Base-by-base conservation (phyloP, 2,888 invertebrate genomes). In the Vandiemenella viatica region DNA sequence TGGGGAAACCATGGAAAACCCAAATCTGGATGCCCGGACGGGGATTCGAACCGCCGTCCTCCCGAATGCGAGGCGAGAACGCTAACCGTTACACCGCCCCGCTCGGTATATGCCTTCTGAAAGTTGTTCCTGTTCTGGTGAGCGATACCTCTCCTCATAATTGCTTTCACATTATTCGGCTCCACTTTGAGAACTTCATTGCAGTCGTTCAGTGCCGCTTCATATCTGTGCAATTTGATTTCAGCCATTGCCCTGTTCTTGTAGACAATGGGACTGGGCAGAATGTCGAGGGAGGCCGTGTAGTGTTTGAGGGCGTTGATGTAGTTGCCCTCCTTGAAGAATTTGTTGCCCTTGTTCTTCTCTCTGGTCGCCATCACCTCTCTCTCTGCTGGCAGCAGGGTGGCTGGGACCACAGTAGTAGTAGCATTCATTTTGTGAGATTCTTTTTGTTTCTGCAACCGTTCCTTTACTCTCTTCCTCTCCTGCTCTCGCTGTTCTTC, bases 311-410 rank as follows among this genome's bases (percentile, higher is more conserved):
- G 60, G 0, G 85, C 83, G 54, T 76, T 74, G 4, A 72, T 67
- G 57, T 73, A 81, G 57, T 84, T 83, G 10, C 72, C 73, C 8
- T 72, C 67, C 56, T 73, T 74, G 58, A 75, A 84, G 55, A 72
- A 80, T 61, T 85, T 84, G 63, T 84, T 84, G 37, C 84, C 85
- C 56, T 77, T 77, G 50, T 78, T 71, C 54, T 75, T 77, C 61
- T 78, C 77, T 46, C 70, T 58, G 40, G 60, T 58, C 8, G 70
- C 67, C 37, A 59, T 46, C 4, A 56, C 46, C 46, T 56, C 43
- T 13, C 45, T 50, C 20, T 50, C 48, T 23, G 15, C 56, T 48
- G 32, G 46, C 10, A 32, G 32, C 10, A 32, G 32, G 32, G 10
- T 61, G 53, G 63, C n/a, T n/a, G n/a, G n/a, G n/a, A n/a, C n/a